phyloP scores from a whole-genome alignment of 2,888 invertebrate species.

The Hirtodrosophila confusa region DNA sequence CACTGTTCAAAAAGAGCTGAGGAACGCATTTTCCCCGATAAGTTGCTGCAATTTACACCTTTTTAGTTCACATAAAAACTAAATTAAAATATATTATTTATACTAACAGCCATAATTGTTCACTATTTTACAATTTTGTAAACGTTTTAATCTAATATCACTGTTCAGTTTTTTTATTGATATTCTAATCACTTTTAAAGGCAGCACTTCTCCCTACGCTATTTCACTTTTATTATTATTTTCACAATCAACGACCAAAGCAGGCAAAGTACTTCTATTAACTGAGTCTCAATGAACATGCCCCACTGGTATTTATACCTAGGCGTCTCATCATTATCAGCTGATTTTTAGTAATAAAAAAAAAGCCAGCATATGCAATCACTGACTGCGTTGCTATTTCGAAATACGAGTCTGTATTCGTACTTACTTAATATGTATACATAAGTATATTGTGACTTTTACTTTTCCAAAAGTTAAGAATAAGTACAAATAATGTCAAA shows the following conservation, averaged over 20 bases:
- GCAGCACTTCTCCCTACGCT: slow-evolving; percentile 1
- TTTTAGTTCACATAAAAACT: too few relatives aligned
- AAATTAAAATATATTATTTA: not conserved
- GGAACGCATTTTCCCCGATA: too few relatives aligned
- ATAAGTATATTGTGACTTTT: slow-evolving; percentile 35
- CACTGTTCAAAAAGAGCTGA: too few relatives aligned
- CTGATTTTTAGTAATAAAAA: slow-evolving; percentile 39
- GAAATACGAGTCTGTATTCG: slow-evolving; percentile 9
- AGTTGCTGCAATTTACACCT: too few relatives aligned
- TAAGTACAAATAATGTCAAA: slow-evolving; percentile 14
- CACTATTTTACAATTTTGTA: slow-evolving; percentile 8
- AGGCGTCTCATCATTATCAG: slow-evolving; percentile 54
- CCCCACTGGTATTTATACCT: slow-evolving; percentile 68
- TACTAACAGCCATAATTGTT: slow-evolving; percentile 50
- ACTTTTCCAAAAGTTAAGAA: slow-evolving; percentile 38
- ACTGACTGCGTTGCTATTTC: slow-evolving; percentile 21
- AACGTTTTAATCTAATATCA: slow-evolving; percentile 9
- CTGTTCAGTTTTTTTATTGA: not conserved
- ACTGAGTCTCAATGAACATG: slow-evolving; percentile 47
- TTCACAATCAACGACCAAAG: slow-evolving; percentile 30
- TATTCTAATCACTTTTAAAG: not conserved
- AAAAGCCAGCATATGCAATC: slow-evolving; percentile 16
- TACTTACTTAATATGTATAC: not conserved
- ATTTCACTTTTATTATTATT: slow-evolving; percentile 12
- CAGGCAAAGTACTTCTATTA: slow-evolving; percentile 54